Evolutionary conservation across 2,113 vertebrate genomes (phyloP), one percentile per base, ranked within the genome.

Genomic region (Poecile atricapillus): DNA sequence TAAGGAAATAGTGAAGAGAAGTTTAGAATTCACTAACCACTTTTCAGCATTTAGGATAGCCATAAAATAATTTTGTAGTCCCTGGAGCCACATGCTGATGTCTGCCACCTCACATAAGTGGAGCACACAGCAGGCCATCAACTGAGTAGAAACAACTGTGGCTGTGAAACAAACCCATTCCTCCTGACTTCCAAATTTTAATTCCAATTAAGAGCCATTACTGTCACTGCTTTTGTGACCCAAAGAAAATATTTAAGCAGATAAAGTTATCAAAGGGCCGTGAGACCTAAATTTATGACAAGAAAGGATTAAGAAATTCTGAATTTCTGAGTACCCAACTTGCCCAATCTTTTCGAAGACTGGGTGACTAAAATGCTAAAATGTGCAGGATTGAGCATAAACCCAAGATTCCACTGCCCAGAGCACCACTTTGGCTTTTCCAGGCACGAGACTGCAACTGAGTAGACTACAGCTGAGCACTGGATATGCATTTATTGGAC

Each of bases 271-370:
- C 46, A 43, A 76, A 76, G 15, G 2, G 13, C 4, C 2, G 0
- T 2, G 8, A 64, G 16, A 47, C 2, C 3, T 25, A 18, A 60
- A 47, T 33, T 73, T 58, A 46, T 27, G 15, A 73, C 16, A n/a
- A 56, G 33, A 52, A 68, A 84, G 15, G 11, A 12, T 31, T 53
- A 30, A 52, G 49, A 91, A 86, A 46, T 65, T 37, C 33, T 37
- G 55, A 65, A 8, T 7, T 78, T 70, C 43, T 71, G 33, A 50
- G n/a, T 11, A 30, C 22, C 14, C 14, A 52, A 22, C 6, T 28
- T 53, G 30, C 23, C 25, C 46, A 53, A 1, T 22, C 3, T 2
- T 50, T 81, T 44, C 9, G 4, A 65, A 65, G 16, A 14, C 0
- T 1, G 2, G 4, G 33, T 64, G 47, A 63, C 19, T 37, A 47